Base-by-base conservation (phyloP, 2,888 invertebrate genomes). In the Brenthis hecate region DNA sequence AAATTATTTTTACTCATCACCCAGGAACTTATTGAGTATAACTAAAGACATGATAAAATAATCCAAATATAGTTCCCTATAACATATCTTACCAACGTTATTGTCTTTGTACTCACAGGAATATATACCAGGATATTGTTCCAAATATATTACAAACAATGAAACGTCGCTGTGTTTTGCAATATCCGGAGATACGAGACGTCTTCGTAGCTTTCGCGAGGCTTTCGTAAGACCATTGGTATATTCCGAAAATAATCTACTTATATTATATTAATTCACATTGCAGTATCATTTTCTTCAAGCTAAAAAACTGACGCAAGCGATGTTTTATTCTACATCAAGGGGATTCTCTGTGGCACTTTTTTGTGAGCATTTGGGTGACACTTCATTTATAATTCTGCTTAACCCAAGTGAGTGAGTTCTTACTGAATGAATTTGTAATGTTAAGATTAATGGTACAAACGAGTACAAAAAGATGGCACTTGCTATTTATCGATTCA, bases 321-420 rank as follows among this genome's bases (percentile, higher is more conserved):
- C 78, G 74, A 76, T 75, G 77, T 81, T 81, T 80, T 48, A 58
- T 47, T 32, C 11, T 58, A 58, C 82, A 82, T 82, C 84, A 80
- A 82, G 80, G 84, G 81, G 81, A 86, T 85, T 83, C 84, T 82
- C 81, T 82, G 87, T 84, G 83, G 83, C 85, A 83, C 85, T 91
- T 91, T 92, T 92, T 62, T 92, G 86, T 81, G 77, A 78, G 80
- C 81, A 79, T 85, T 86, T 82, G 77, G 77, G 87, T 90, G 90
- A 89, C 91, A 92, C 87, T 86, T 89, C 91, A 92, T 92, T 91
- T 91, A 91, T 91, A 91, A 91, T 91, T 89, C 88, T 81, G 86
- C 88, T 88, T 91, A 92, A 90, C 89, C 87, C 90, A 80, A 89
- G 87, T 86, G 89, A 91, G 89, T 89, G 89, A 91, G 89, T 89